These are phyloP conservation scores for Pygmarrhopalites habei DNA, from an alignment of 1,140 invertebrate species.

Conservation along the genomic window DNA sequence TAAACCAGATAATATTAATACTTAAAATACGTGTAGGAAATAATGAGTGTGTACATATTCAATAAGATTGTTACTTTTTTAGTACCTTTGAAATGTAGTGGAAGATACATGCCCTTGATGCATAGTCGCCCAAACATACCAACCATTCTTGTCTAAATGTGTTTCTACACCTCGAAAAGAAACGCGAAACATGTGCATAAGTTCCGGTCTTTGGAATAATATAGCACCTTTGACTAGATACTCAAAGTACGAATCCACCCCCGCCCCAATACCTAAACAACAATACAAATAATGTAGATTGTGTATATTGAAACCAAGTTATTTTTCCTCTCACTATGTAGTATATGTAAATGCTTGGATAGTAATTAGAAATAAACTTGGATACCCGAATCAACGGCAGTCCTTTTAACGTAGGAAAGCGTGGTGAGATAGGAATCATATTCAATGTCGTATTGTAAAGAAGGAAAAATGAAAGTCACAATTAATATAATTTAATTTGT, in stretches of 20 bases:
- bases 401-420: no score
- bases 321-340: no score
- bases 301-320: background rate
- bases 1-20: no score
- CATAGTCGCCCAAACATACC: slow-evolving; percentile 96
- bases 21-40: no score
- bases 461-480: no score
- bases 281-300: slow-evolving; percentile 2
- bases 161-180: slow-evolving; percentile 71
- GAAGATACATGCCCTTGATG: slow-evolving; percentile 87
- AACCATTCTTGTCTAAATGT: slow-evolving; percentile 85
- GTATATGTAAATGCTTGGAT: background rate
- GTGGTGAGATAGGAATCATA: no score
- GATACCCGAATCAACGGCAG: slow-evolving; percentile 91
- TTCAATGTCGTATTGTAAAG: no score
- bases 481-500: no score
- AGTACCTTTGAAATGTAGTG: slow-evolving; percentile 90
- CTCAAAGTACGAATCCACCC: slow-evolving; percentile 98
- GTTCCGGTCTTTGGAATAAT: slow-evolving; percentile 63
- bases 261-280: slow-evolving; percentile 48
- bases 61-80: no score
- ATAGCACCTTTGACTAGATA: slow-evolving; percentile 92
- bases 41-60: no score
- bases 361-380: slow-evolving; percentile 41
- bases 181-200: slow-evolving; percentile 86